Evolutionary conservation across 2,888 invertebrate genomes (phyloP).

Genomic region (Odiellus spinosus): DNA sequence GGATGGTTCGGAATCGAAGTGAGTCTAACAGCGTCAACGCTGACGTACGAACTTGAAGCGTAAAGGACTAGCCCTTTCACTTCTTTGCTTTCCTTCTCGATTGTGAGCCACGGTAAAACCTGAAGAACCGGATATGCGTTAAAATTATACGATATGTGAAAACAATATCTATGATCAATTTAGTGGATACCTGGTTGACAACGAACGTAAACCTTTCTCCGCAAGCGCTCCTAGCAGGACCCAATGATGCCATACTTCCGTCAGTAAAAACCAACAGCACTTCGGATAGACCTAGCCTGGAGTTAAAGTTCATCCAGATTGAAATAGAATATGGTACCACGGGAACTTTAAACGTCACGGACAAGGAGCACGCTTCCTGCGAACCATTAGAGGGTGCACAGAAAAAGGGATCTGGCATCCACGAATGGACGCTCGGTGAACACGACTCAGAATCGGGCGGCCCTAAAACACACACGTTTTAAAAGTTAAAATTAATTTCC

Average conservation of each 20-base stretch:
- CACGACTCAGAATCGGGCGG: conserved; percentile 4
- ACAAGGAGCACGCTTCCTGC: neutral
- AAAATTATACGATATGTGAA: too few species aligned
- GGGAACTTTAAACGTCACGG: neutral
- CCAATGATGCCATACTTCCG: neutral
- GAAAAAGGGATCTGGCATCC: neutral
- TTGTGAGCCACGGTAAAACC: too few species aligned
- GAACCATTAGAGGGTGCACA: neutral
- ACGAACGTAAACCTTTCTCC: too few species aligned
- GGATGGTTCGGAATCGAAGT: neutral
- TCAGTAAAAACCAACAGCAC: conserved; percentile 2
- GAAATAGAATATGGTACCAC: conserved; percentile 1
- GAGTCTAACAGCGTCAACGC: conserved; percentile 2
- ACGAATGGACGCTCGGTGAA: neutral
- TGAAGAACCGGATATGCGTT: too few species aligned
- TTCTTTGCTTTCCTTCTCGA: too few species aligned
- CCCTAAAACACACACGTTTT: neutral
- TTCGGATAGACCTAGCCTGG: conserved; percentile 1
- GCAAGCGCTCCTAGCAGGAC: too few species aligned
- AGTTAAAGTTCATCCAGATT: conserved; percentile 2
- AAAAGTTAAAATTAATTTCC: neutral
- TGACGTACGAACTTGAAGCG: neutral
- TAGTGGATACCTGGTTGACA: too few species aligned
- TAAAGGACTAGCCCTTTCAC: too few species aligned
- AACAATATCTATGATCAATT: too few species aligned